Percentiles rank a stretch among this genome's conserved stretches.
Evolutionary conservation across 2,113 vertebrate species (phyloP).

Genomic region (Colius striatus): DNA sequence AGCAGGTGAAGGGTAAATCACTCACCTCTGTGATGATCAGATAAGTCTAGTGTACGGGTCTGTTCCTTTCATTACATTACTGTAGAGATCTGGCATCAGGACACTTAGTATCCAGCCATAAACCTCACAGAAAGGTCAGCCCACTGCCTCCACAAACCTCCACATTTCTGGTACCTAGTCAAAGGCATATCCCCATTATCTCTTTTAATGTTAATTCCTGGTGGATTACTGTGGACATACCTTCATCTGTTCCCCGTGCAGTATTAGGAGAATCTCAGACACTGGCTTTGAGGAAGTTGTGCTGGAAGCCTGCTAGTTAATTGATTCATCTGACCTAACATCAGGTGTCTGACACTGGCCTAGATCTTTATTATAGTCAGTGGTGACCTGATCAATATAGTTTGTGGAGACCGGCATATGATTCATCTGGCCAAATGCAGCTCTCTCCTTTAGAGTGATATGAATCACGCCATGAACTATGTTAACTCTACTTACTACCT

Average conservation of each 20-base stretch:
- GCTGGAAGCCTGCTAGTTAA: not conserved
- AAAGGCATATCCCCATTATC: not conserved
- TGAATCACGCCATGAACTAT: not conserved
- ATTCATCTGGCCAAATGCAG: constrained; percentile 6
- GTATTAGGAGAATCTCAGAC: not conserved
- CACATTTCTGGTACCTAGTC: not conserved
- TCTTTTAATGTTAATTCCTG: not conserved
- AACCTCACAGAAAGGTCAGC: not conserved
- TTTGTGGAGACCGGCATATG: not conserved
- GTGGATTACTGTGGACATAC: not conserved
- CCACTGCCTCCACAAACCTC: not conserved
- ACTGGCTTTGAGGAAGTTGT: not conserved
- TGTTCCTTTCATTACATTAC: not conserved
- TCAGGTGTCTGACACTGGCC: not conserved
- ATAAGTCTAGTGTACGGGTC: not conserved
- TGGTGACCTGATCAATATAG: not conserved
- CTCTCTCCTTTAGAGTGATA: not conserved
- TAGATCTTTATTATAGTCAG: not conserved
- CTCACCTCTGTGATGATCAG: not conserved
- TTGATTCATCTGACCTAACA: constrained; percentile 13
- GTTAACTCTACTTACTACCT: not conserved
- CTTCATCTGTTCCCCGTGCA: not conserved
- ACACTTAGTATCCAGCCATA: not conserved
- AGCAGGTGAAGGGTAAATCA: not conserved
- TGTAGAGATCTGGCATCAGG: not conserved